Conservation (phyloP, 2,113 vertebrate species). For the Phodopus roborovskii region DNA sequence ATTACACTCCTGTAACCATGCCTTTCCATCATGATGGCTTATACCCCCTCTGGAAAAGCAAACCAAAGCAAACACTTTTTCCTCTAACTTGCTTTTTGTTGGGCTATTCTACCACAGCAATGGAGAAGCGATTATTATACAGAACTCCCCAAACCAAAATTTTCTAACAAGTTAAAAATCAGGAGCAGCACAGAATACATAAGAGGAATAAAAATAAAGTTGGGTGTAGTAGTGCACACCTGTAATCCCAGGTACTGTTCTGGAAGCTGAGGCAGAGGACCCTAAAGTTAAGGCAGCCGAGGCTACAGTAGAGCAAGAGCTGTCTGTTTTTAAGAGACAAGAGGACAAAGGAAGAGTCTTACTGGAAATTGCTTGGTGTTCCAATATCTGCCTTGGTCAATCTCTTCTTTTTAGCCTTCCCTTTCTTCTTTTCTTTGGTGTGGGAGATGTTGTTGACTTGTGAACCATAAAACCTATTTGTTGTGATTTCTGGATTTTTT, state of each 20-base stretch:
- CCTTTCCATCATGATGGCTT: background rate
- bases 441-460: conserved; percentile 97
- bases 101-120: background rate
- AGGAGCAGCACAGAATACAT: background rate
- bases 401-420: conserved; percentile 96
- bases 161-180: conserved; percentile 36
- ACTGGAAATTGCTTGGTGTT: conserved; percentile 99
- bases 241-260: background rate
- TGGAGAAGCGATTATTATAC: background rate
- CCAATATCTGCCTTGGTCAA: conserved; percentile 99
- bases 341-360: conserved; percentile 81
- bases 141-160: background rate
- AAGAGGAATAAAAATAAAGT: background rate
- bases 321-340: background rate
- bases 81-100: background rate
- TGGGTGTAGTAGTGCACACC: background rate
- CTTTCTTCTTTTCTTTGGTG: conserved; percentile 96
- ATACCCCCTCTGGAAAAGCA: background rate
- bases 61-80: background rate
- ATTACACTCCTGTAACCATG: background rate
- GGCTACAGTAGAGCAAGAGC: background rate
- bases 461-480: conserved; percentile 92
- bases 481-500: conserved; percentile 99
- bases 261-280: background rate
- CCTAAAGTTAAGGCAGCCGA: background rate